Percentiles rank a stretch among this genome's conserved stretches.
Evolutionary conservation across 1,140 invertebrate genomes (phyloP).

Genomic region (Tachypleus tridentatus): DNA sequence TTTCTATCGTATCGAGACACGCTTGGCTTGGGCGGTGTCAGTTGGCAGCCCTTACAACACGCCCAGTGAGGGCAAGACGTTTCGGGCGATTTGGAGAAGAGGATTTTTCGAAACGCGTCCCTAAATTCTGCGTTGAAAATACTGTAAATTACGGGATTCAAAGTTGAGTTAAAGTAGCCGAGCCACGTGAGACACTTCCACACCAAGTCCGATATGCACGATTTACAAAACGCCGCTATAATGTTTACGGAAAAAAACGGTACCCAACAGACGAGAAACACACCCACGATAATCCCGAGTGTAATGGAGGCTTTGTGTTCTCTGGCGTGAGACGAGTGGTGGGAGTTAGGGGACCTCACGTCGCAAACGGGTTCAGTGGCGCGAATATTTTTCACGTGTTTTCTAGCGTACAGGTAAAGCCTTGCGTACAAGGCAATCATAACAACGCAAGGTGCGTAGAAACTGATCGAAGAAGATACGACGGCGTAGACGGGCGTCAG

Average conservation of each 20-base stretch:
- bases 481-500: constrained; percentile 89
- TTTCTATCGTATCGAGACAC: too few species aligned
- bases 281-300: constrained; percentile 91
- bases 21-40: too few species aligned
- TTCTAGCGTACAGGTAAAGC: constrained; percentile 92
- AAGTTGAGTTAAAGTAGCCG: constrained; percentile 92
- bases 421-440: constrained; percentile 71
- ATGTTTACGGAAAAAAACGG: constrained; percentile 97
- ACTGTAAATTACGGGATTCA: constrained; percentile 91
- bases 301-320: constrained; percentile 95
- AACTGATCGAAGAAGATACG: constrained; percentile 92
- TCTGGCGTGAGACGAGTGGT: constrained; percentile 43
- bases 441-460: constrained; percentile 81
- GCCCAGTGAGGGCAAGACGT: constrained; percentile 1
- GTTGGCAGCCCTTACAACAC: too few species aligned
- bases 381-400: constrained; percentile 87
- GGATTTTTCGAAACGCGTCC: constrained; percentile 95
- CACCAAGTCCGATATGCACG: constrained; percentile 67
- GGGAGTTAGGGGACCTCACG: too few species aligned
- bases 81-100: constrained; percentile 40
- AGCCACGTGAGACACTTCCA: constrained; percentile 94
- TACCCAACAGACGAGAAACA: constrained; percentile 63
- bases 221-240: constrained; percentile 82
- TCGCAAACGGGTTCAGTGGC: constrained; percentile 44
- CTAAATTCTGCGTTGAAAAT: constrained; percentile 99